Evolutionary conservation across 2,797 vertebrate genomes (phyloP).

Genomic region (Toxotes lorentzi): DNA sequence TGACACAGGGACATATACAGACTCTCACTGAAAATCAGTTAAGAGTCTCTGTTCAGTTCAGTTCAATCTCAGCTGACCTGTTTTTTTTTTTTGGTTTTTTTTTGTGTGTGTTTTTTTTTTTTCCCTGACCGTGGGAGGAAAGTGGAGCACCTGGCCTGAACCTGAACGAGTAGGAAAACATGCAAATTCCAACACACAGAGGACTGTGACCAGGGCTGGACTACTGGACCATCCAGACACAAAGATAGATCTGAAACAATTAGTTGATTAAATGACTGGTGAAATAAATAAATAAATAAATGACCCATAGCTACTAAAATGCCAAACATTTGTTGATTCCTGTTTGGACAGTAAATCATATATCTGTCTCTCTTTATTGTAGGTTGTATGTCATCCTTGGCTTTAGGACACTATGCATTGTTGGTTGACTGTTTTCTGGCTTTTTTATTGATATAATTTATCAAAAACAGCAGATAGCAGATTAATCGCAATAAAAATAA

Average conservation of each 20-base stretch:
- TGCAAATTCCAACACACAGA: conserved; percentile 6
- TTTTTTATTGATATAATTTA: not conserved
- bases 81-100: not conserved
- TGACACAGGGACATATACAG: not conserved
- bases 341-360: no score
- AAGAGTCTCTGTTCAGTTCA: not conserved
- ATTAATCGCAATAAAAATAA: not conserved
- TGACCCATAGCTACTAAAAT: not conserved
- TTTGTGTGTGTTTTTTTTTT: no score
- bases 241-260: not conserved
- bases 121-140: not conserved
- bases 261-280: not conserved
- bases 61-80: not conserved
- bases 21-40: not conserved
- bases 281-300: not conserved
- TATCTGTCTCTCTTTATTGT: no score
- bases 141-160: no score
- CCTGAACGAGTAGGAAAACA: not conserved
- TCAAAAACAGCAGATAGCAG: not conserved
- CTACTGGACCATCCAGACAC: not conserved
- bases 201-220: not conserved
- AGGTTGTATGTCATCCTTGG: not conserved
- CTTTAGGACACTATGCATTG: not conserved
- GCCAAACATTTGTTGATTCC: not conserved
- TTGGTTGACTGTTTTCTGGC: no score